Base-by-base conservation (phyloP, 1,140 invertebrate species). In the Scaptomyza pallida region DNA sequence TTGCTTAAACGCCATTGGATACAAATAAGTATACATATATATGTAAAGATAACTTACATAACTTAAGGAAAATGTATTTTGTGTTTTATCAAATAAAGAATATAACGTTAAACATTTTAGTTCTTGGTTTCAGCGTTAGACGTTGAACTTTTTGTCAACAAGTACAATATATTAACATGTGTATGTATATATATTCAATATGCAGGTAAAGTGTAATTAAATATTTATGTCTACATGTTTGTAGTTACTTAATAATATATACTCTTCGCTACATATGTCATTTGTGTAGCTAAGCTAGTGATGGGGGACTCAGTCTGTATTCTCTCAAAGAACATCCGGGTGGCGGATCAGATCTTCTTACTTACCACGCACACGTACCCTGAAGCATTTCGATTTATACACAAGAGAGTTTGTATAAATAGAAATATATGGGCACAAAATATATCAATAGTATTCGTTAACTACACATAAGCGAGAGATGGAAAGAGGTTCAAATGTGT, bases 301-400 rank as follows among this genome's bases (percentile, higher is more conserved):
- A 62, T 63, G 67, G 12, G 12, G 50, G 56, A 71, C 52, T 65
- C 68, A 71, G 69, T 72, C 69, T 72, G 8, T 57, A 41, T 67
- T 72, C 69, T 72, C 69, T 72, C 44, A 51, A 51, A 56, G 44
- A 64, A 70, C 21, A 63, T 35, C 23, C 12, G 50, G 44, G 17
- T 5, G 21, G 19, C 16, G 23, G 10, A 30, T 55, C 15, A 19
- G 56, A 48, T 37, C 52, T 26, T 37, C 37, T 26, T 2, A 55
- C 26, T 40, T 37, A 15, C 15, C 52, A 13, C 15, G 26, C 37
- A n/a, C n/a, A n/a, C n/a, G n/a, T n/a, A 55, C 52, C 37, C 52
- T 41, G 52, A 55, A 17, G 13, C 8, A 26, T n/a, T 30, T 43
- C 12, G 8, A 16, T 41, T 23, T 40, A n/a, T 17, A 43, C 17